Conservation (phyloP, 1,140 invertebrate species). For the Dendrolimus kikuchii region DNA sequence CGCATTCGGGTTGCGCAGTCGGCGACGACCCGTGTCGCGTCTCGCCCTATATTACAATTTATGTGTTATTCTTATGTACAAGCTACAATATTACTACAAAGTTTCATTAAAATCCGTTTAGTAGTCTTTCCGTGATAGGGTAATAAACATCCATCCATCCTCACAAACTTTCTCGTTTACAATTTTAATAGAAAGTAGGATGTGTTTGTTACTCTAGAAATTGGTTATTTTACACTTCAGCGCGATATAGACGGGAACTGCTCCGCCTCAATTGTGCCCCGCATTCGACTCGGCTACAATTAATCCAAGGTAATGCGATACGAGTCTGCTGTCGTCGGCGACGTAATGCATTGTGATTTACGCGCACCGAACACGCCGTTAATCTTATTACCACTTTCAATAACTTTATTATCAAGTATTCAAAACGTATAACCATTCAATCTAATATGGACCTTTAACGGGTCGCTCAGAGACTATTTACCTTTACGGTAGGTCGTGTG, state of each 20-base stretch:
- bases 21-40: too few relatives aligned
- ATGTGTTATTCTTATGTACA: too few relatives aligned
- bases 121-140: too few relatives aligned
- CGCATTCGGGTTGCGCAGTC: too few relatives aligned
- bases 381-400: slow-evolving; percentile 69
- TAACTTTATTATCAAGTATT: slow-evolving; percentile 59
- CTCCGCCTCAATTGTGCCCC: slow-evolving; percentile 34
- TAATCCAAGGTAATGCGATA: slow-evolving; percentile 62
- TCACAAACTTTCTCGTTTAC: too few relatives aligned
- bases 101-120: too few relatives aligned
- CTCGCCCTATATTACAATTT: too few relatives aligned
- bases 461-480: slow-evolving; percentile 29
- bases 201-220: not conserved
- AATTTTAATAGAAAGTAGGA: too few relatives aligned
- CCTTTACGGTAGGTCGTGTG: slow-evolving; percentile 19
- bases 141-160: too few relatives aligned
- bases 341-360: slow-evolving; percentile 67
- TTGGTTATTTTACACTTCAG: slow-evolving; percentile 6
- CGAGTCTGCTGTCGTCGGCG: slow-evolving; percentile 50
- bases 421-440: slow-evolving; percentile 21
- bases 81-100: too few relatives aligned
- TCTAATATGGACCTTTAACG: slow-evolving; percentile 42
- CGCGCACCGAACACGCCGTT: slow-evolving; percentile 51
- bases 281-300: slow-evolving; percentile 41
- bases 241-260: slow-evolving; percentile 14